Evolutionary conservation across 2,113 vertebrate species (phyloP).

Genomic region (Gallinago undulata): DNA sequence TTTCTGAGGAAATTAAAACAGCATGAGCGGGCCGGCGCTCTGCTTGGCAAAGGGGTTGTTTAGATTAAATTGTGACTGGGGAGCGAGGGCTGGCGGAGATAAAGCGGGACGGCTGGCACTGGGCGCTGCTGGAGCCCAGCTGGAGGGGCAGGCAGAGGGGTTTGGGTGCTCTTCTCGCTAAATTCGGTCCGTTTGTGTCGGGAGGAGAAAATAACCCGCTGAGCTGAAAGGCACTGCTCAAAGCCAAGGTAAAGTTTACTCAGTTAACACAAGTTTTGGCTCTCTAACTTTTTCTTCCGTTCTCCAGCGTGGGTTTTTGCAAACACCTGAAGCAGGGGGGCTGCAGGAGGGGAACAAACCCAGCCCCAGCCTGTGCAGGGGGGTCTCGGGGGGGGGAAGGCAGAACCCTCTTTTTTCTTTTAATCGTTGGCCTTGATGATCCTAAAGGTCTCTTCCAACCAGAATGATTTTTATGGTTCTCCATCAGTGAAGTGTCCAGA

Average conservation of each 20-base stretch:
- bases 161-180: neutral
- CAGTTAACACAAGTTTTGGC: neutral
- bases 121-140: neutral
- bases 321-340: accelerated
- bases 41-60: conserved; percentile 29
- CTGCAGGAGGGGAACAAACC: neutral
- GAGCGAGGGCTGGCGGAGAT: neutral
- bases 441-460: neutral
- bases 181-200: neutral
- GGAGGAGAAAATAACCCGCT: neutral
- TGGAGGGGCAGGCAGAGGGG: neutral
- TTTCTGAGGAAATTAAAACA: conserved; percentile 57
- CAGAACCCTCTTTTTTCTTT: neutral
- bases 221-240: neutral
- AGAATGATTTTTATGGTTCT: neutral
- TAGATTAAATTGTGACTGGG: conserved; percentile 15
- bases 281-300: neutral
- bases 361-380: accelerated
- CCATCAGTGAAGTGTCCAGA: accelerated
- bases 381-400: neutral
- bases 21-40: conserved; percentile 9
- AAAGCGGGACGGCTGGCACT: conserved; percentile 11
- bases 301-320: neutral
- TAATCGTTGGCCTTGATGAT: neutral
- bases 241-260: conserved; percentile 16